Percentiles rank a stretch among this genome's conserved stretches.
phyloP scores from a whole-genome alignment of 2,797 vertebrate genomes.

The Lepus townsendii region DNA sequence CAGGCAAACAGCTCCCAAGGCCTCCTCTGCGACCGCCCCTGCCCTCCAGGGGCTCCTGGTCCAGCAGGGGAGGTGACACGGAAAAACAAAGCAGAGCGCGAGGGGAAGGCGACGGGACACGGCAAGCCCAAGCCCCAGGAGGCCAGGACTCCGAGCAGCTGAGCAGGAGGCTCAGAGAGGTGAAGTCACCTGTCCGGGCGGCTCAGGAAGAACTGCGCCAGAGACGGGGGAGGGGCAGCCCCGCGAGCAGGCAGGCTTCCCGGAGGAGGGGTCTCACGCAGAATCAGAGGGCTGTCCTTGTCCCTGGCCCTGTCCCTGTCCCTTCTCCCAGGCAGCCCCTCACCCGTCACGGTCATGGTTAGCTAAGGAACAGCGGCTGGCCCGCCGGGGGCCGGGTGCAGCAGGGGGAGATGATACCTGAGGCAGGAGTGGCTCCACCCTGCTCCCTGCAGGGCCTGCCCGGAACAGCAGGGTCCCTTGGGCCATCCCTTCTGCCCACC shows the following conservation, averaged over 20 bases:
- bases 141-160: no score
- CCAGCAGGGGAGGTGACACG: not conserved
- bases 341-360: not conserved
- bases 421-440: no score
- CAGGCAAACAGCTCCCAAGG: not conserved
- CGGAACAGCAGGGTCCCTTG: not conserved
- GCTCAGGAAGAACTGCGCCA: not conserved
- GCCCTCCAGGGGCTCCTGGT: not conserved
- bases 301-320: not conserved
- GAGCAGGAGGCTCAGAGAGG: not conserved
- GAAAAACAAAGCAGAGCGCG: not conserved
- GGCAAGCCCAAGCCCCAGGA: not conserved
- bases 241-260: not conserved
- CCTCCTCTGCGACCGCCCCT: not conserved
- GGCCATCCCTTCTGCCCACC: not conserved
- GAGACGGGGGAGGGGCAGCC: not conserved
- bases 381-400: rapidly evolving
- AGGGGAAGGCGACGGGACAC: rapidly evolving
- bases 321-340: not conserved
- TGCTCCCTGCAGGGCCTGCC: no score
- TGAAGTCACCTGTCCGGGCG: no score
- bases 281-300: not conserved
- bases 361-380: not conserved
- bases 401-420: not conserved
- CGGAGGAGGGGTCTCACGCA: not conserved